Conservation (phyloP, 2,113 vertebrate species). For the Actenoides lindsayi region DNA sequence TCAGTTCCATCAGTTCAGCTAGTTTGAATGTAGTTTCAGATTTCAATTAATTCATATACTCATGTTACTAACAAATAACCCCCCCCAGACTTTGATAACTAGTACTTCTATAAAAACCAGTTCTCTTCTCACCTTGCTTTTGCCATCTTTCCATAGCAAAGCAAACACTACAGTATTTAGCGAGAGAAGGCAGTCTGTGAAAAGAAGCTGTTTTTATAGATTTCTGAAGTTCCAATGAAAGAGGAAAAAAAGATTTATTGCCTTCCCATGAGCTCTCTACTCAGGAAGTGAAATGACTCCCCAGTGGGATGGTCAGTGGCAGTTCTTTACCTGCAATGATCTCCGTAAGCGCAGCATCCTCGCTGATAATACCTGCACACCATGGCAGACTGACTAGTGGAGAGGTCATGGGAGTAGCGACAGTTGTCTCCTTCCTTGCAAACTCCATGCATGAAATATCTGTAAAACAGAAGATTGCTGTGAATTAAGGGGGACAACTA, state of each 20-base stretch:
- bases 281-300: background rate
- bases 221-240: background rate
- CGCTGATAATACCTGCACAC: constrained; percentile 97
- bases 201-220: background rate
- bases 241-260: background rate
- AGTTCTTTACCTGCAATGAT: constrained; percentile 91
- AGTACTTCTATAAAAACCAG: background rate
- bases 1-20: background rate
- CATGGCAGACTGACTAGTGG: constrained; percentile 87
- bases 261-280: background rate
- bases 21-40: background rate
- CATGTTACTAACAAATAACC: background rate
- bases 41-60: background rate
- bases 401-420: constrained; percentile 94
- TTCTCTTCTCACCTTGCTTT: background rate
- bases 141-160: background rate
- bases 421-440: constrained; percentile 98
- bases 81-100: background rate
- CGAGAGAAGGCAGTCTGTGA: background rate
- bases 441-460: constrained; percentile 98
- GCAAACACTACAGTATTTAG: background rate
- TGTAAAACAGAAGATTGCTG: constrained; percentile 59
- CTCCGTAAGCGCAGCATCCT: constrained; percentile 94
- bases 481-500: background rate
- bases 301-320: background rate